Evolutionary conservation across 2,888 invertebrate species (phyloP).

Genomic region (Phortica okadai): DNA sequence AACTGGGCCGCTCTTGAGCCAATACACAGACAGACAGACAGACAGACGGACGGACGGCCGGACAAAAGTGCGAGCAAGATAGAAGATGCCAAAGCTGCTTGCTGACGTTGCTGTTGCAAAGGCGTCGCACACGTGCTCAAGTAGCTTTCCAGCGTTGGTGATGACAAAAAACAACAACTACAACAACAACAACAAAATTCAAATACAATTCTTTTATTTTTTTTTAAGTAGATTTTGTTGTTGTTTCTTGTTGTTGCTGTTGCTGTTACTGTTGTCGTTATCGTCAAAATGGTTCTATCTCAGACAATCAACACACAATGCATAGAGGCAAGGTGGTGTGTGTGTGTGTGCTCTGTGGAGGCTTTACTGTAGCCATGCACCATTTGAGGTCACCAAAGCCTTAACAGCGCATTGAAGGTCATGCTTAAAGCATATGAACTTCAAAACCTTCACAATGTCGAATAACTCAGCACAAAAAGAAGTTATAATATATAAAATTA

Average conservation of each 20-base stretch:
- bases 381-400: too few relatives aligned
- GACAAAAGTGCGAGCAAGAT: not conserved
- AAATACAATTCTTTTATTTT: not conserved
- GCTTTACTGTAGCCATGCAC: too few relatives aligned
- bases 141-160: slow-evolving; percentile 46
- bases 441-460: too few relatives aligned
- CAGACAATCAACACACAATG: too few relatives aligned
- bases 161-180: not conserved
- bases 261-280: not conserved
- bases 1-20: too few relatives aligned
- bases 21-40: not conserved
- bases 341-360: too few relatives aligned
- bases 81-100: not conserved
- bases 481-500: too few relatives aligned
- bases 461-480: too few relatives aligned
- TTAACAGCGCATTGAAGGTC: too few relatives aligned
- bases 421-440: too few relatives aligned
- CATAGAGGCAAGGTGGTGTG: too few relatives aligned
- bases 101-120: slow-evolving; percentile 46
- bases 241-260: not conserved
- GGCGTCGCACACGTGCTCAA: slow-evolving; percentile 65
- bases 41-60: not conserved
- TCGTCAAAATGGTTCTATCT: not conserved
- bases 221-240: not conserved
- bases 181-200: not conserved